Evolutionary conservation across 2,113 vertebrate species (phyloP).

Genomic region (Spea multiplicata): DNA sequence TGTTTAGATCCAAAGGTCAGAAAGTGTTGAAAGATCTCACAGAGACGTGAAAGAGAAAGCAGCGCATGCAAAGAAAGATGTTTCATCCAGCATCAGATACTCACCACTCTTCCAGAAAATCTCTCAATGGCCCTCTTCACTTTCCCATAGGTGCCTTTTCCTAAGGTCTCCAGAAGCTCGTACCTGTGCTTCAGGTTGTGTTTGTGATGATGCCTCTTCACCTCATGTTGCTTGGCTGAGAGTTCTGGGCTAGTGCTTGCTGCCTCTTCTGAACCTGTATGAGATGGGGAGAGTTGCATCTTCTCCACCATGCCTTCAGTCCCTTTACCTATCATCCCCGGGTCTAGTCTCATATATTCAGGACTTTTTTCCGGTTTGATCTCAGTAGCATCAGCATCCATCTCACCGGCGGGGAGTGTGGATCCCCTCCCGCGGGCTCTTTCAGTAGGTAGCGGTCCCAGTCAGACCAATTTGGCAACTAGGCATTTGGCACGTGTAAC

Average conservation of each 20-base stretch:
- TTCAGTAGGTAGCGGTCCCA: not conserved
- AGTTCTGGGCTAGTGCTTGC: constrained; percentile 40
- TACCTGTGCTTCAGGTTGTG: constrained; percentile 98
- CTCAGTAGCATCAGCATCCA: constrained; percentile 57
- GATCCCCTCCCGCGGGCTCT: constrained; percentile 15
- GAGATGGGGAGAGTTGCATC: constrained; percentile 26
- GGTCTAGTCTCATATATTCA: constrained; percentile 23
- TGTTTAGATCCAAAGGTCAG: constrained; percentile 28
- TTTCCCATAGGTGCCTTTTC: constrained; percentile 95
- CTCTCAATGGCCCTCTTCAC: constrained; percentile 94
- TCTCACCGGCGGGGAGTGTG: constrained; percentile 20
- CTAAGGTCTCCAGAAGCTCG: constrained; percentile 94
- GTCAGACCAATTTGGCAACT: not conserved
- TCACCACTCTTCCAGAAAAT: constrained; percentile 94
- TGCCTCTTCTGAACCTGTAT: constrained; percentile 15
- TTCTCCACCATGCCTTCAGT: constrained; percentile 47
- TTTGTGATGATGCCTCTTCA: constrained; percentile 96
- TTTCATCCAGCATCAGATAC: constrained; percentile 30
- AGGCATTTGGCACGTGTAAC: not conserved
- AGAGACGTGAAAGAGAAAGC: not conserved
- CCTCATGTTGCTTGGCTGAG: constrained; percentile 71
- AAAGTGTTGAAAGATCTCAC: constrained; percentile 13
- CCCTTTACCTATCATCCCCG: constrained; percentile 21
- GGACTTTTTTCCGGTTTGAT: constrained; percentile 44
- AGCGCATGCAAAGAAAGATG: no score